A percentile compares a stretch with the other conserved stretches of the same genome.
Conservation (phyloP, 2,888 invertebrate species). For the Argyresthia albistria region DNA sequence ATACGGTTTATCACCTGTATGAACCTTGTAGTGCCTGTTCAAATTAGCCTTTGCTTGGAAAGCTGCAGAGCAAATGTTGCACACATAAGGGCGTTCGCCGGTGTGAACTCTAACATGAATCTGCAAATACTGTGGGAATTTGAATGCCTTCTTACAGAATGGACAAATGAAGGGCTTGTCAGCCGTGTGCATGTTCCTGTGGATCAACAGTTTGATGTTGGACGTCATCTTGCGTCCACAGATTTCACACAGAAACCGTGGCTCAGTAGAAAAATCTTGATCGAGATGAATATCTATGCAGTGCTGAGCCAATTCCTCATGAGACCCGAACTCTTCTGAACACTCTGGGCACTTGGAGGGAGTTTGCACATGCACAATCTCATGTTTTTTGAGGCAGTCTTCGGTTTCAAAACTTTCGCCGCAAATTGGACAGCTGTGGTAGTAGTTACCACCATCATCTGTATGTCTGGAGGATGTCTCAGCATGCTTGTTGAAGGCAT, state of each 20-base stretch:
- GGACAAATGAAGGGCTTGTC: slow-evolving; percentile 33
- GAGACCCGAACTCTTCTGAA: too few species aligned
- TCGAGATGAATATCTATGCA: too few species aligned
- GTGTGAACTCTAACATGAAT: slow-evolving; percentile 25
- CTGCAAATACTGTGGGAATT: slow-evolving; percentile 20
- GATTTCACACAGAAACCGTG: too few species aligned
- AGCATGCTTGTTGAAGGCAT: slow-evolving; percentile 23
- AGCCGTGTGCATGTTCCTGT: slow-evolving; percentile 25
- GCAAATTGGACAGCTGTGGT: slow-evolving; percentile 27
- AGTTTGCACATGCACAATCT: slow-evolving; percentile 18
- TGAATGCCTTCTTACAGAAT: slow-evolving; percentile 30
- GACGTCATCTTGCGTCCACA: not conserved
- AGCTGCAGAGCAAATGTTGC: slow-evolving; percentile 19
- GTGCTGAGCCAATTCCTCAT: too few species aligned
- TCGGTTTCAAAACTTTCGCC: slow-evolving; percentile 26
- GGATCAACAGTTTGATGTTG: slow-evolving; percentile 8
- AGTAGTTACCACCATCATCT: slow-evolving; percentile 16
- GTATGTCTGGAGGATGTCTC: slow-evolving; percentile 4
- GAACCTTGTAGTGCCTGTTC: slow-evolving; percentile 12
- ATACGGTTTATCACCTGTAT: slow-evolving; percentile 48
- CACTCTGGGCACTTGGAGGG: too few species aligned
- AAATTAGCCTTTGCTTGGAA: slow-evolving; percentile 12
- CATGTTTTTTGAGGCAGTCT: slow-evolving; percentile 25
- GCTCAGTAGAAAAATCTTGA: too few species aligned
- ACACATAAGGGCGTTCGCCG: slow-evolving; percentile 22